A percentile compares a stretch with the other conserved stretches of the same genome.
phyloP scores from a whole-genome alignment of 2,888 invertebrate genomes.

The Sminthurinus aureus region DNA sequence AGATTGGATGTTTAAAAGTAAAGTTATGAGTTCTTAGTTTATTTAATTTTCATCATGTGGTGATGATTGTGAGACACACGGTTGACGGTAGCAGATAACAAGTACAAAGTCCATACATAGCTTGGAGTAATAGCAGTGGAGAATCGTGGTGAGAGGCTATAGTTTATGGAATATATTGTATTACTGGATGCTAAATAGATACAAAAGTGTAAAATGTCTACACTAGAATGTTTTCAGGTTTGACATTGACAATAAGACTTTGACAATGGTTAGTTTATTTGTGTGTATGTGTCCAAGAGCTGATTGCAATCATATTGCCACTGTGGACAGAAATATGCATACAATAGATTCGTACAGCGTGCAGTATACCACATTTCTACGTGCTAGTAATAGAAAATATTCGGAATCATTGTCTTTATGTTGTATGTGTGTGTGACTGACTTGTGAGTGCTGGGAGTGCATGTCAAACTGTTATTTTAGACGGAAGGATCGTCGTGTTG shows the following conservation, averaged over 20 bases:
- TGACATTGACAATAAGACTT: slow-evolving; percentile 22
- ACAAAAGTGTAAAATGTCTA: too few species aligned
- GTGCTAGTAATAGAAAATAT: background rate
- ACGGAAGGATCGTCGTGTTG: background rate
- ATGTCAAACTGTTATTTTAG: slow-evolving; percentile 7
- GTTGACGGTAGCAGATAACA: too few species aligned
- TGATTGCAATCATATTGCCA: background rate
- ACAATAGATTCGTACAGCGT: too few species aligned
- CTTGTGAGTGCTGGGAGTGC: background rate
- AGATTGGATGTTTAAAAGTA: background rate
- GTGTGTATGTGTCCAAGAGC: background rate
- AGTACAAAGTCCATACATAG: too few species aligned
- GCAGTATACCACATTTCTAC: too few species aligned
- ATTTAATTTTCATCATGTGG: background rate
- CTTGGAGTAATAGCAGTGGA: too few species aligned
- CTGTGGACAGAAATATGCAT: background rate
- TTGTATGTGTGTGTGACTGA: background rate
- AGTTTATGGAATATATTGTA: too few species aligned
- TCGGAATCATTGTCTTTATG: background rate
- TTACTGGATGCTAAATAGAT: too few species aligned
- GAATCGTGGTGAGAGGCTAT: slow-evolving; percentile 14
- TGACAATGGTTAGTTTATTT: background rate
- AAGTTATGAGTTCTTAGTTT: background rate
- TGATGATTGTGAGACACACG: too few species aligned
- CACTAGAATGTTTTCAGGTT: background rate